Base-by-base conservation (phyloP, 2,888 invertebrate genomes). In the Euphydryas editha region DNA sequence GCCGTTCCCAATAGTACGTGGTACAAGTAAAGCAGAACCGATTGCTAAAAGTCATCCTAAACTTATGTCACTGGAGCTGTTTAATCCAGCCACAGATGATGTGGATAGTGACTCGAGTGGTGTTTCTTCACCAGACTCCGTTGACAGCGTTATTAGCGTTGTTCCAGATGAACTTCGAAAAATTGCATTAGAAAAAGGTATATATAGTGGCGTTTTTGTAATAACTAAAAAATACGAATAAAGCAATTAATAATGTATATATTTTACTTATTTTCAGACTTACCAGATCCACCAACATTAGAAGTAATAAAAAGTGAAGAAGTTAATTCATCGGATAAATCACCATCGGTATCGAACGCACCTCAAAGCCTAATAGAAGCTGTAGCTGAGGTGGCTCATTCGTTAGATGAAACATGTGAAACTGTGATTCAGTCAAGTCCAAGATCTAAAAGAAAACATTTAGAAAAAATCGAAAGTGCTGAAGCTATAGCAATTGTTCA, bases 21-120 rank as follows among this genome's bases (percentile, higher is more conserved):
- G 96, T 54, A 88, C 93, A 51, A 91, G 92, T 73, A 94, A 94
- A 84, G 80, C 93, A 5, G 95, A 95, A 70, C 92, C 94, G 0
- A 93, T 95, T 21, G 95, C 94, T 0, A 95, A 95, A 75, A 94
- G 95, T 54, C 90, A 96, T 64, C 97, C 97, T 0, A 95, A 96
- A 71, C 87, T 97, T 17, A 93, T 97, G 79, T 95, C 97, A 1
- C 85, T 97, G 65, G 98, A 98, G 80, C 90, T 98, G 4, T 98
- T 97, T 80, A 98, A 98, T 87, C 98, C 98, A 1, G 98, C 97
- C 79, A 97, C 96, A 7, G 98, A 98, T 81, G 98, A 98, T 78
- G 94, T 97, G 84, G 98, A 98, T 82, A 97, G 97, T 78, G 98
- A 98, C 82, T 97, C 97, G 0, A 97, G 97, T 78, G 96, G 96